Evolutionary conservation across 2,797 vertebrate species (phyloP).

Genomic region (Nannoperca australis): DNA sequence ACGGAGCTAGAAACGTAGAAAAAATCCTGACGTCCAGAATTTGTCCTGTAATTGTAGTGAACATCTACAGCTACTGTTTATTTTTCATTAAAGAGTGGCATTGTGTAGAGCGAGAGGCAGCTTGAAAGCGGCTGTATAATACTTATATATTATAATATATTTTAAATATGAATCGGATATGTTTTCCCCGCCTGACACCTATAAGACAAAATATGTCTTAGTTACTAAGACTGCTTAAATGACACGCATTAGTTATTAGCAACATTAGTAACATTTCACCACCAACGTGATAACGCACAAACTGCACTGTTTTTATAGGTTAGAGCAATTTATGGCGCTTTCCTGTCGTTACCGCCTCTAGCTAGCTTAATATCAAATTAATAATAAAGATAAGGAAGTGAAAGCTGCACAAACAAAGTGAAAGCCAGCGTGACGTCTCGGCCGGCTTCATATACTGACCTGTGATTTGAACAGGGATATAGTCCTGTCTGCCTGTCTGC

Average conservation of each 20-base stretch:
- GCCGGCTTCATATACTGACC: conserved; percentile 45
- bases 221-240: too few species aligned
- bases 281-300: not conserved
- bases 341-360: not conserved
- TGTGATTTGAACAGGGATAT: conserved; percentile 30
- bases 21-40: not conserved
- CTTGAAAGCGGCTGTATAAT: not conserved
- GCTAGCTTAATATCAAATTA: not conserved
- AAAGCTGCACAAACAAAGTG: not conserved
- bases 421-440: not conserved
- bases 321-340: not conserved
- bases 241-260: too few species aligned
- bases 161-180: not conserved
- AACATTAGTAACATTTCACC: not conserved
- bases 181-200: too few species aligned
- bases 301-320: not conserved
- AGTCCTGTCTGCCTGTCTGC: conserved; percentile 7
- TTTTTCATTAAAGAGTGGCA: not conserved
- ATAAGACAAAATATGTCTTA: too few species aligned
- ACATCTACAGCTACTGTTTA: not conserved
- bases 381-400: not conserved
- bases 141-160: not conserved
- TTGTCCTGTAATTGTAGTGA: not conserved
- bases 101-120: not conserved
- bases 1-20: not conserved